These are phyloP conservation scores for Oconnorella tubifera DNA, from an alignment of 2,888 invertebrate species.

Conservation along the genomic window DNA sequence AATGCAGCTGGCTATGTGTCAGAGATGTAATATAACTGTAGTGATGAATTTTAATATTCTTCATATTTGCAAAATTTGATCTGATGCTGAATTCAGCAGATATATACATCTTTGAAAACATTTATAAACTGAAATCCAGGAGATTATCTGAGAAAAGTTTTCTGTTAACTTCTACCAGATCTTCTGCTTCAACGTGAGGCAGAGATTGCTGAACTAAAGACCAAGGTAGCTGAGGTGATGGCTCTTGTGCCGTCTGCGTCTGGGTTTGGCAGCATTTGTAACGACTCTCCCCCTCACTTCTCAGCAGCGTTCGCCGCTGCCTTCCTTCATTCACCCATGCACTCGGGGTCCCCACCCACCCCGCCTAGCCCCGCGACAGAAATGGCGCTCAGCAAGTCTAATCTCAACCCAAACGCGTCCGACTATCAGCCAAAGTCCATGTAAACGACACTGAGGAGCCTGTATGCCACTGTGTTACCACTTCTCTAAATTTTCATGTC, in stretches of 20 bases:
- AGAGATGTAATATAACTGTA: no score
- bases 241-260: slow-evolving; percentile 73
- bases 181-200: slow-evolving; percentile 79
- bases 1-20: no score
- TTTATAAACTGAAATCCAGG: no score
- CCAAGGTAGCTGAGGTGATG: slow-evolving; percentile 85
- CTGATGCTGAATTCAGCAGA: no score
- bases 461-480: no score
- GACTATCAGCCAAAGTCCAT: slow-evolving; percentile 72
- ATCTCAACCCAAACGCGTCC: slow-evolving; percentile 84
- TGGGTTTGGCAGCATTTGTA: slow-evolving; percentile 31
- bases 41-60: no score
- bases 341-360: slow-evolving; percentile 37
- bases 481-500: no score
- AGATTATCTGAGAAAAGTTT: no score
- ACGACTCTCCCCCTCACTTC: slow-evolving; percentile 32
- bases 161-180: no score
- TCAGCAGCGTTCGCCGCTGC: slow-evolving; percentile 38
- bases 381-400: slow-evolving; percentile 54
- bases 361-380: slow-evolving; percentile 25
- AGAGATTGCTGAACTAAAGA: slow-evolving; percentile 84
- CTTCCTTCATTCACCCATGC: slow-evolving; percentile 30
- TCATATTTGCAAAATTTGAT: no score
- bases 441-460: neutral
- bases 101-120: no score